Base-by-base conservation (phyloP, 2,113 vertebrate species). In the Pluvianellus socialis region DNA sequence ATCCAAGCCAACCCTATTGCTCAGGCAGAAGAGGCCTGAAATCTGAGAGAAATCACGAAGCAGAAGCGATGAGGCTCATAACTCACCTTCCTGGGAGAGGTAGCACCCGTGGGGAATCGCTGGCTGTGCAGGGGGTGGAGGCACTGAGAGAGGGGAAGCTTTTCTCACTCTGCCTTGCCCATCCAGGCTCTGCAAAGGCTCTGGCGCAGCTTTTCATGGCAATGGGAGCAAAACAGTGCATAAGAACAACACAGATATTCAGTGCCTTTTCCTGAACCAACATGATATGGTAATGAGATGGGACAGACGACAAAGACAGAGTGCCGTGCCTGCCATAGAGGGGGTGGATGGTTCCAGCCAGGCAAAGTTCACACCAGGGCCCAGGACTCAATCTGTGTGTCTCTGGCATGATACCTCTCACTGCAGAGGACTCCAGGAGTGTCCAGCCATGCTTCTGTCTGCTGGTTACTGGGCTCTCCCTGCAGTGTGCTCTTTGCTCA, bases 41-140 rank as follows among this genome's bases (percentile, higher is more conserved):
- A 93, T 80, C 79, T 7, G 82, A 96, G 85, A 14, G 32, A 96
- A 94, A 96, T 95, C 94, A 96, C 28, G 20, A 88, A 96, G 92
- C 90, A 86, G 59, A 79, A 90, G 86, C 79, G 55, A 40, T 10
- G 5, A 90, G 91, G 67, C 67, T 84, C 93, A 94, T 96, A 73
- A 94, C 21, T 97, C 92, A 96, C 90, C 71, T 88, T 74, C 24
- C 94, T 6, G 33, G 74, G 90, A 93, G 88, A 58, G 47, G 71
- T 12, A 76, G 67, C 59, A 62, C 22, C 88, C 6, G 0, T 33
- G 58, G 62, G 90, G 62, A 86, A 73, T 61, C 0, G 0, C 81
- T 76, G 84, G 14, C 8, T 8, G 21, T 30, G 42, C 65, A 86
- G 24, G 26, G 21, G 33, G 22, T n/a, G 68, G 76, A 17, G 45